Evolutionary conservation across 2,888 invertebrate species (phyloP).

Genomic region (Cynaeus angustus): DNA sequence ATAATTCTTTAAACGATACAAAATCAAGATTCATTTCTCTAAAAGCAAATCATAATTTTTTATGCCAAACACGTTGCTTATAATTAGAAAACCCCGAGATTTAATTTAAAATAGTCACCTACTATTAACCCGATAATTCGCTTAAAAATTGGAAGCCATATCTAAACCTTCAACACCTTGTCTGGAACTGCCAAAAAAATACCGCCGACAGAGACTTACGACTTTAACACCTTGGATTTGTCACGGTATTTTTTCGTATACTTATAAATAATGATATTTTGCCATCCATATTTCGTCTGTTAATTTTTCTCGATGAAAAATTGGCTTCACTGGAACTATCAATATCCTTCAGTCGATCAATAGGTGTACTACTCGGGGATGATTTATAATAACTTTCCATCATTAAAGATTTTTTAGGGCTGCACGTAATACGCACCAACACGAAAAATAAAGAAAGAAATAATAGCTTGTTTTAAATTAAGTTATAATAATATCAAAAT

Average conservation of each 20-base stretch:
- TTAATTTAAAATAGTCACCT: too few species aligned
- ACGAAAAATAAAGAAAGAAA: not conserved
- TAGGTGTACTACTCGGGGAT: constrained; percentile 54
- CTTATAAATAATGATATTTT: constrained; percentile 53
- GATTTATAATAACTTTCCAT: constrained; percentile 55
- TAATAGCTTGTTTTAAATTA: not conserved
- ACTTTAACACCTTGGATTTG: constrained; percentile 56
- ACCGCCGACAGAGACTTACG: constrained; percentile 9
- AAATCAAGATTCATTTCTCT: too few species aligned
- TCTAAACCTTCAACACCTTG: not conserved
- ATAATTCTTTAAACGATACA: too few species aligned
- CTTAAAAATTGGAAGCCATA: not conserved
- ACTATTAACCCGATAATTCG: too few species aligned
- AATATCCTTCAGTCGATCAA: constrained; percentile 55
- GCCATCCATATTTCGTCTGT: constrained; percentile 50
- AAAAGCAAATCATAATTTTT: too few species aligned
- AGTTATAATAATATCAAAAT: not conserved
- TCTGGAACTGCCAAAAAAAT: not conserved
- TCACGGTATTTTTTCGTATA: constrained; percentile 52
- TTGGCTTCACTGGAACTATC: constrained; percentile 60
- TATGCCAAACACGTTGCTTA: too few species aligned
- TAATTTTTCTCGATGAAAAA: constrained; percentile 66
- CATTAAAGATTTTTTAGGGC: constrained; percentile 46
- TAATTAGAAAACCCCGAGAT: too few species aligned
- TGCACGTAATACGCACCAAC: constrained; percentile 6